Conservation (phyloP, 2,797 vertebrate species). For the Amphiprion clarkii region DNA sequence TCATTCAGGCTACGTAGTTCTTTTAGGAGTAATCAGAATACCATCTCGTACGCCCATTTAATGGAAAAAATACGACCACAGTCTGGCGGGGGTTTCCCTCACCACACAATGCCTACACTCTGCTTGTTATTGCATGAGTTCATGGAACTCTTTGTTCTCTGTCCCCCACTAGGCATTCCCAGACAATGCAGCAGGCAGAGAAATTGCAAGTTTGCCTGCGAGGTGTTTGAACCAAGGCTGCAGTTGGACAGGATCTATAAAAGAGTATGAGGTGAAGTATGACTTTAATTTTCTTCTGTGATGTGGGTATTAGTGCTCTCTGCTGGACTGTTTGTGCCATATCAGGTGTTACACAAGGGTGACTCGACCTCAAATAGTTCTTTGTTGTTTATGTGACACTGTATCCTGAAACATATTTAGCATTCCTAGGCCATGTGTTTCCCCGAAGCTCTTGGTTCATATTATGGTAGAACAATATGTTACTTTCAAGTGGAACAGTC, state of each 20-base stretch:
- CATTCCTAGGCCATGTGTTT: not conserved
- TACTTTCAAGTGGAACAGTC: not conserved
- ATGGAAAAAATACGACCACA: not conserved
- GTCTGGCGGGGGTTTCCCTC: conserved; percentile 36
- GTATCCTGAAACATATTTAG: not conserved
- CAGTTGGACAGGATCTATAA: conserved; percentile 92
- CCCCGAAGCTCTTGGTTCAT: not conserved
- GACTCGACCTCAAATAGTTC: not conserved
- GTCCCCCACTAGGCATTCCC: conserved; percentile 90
- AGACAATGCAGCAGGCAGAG: conserved; percentile 95
- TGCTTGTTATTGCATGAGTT: conserved; percentile 17
- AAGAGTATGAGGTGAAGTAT: conserved; percentile 92
- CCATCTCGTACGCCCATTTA: not conserved
- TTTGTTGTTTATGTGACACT: not conserved
- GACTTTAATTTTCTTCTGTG: not conserved
- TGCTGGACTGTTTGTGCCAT: not conserved
- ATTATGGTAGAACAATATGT: not conserved
- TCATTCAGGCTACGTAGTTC: not conserved
- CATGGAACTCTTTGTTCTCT: conserved; percentile 22
- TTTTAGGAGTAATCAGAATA: not conserved
- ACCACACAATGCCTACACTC: conserved; percentile 26
- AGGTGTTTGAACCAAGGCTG: conserved; percentile 91
- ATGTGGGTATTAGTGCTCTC: not conserved
- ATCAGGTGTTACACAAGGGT: not conserved
- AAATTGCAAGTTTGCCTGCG: conserved; percentile 94